phyloP scores from a whole-genome alignment of 1,140 invertebrate species.

The Drosophila nebulosa region DNA sequence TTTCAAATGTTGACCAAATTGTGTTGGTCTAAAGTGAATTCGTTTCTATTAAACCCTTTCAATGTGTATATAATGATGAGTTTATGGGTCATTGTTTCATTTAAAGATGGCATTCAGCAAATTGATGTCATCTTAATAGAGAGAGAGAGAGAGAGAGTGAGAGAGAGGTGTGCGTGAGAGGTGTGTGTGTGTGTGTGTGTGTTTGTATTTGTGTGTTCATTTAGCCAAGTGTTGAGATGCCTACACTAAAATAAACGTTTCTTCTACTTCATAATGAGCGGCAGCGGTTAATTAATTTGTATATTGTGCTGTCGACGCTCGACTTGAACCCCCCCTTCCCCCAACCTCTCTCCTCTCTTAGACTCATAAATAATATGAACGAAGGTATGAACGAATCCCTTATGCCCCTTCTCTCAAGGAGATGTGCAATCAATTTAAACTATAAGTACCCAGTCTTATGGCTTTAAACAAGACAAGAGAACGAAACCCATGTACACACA shows the following conservation, averaged over 20 bases:
- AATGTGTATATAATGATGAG: slow-evolving; percentile 27
- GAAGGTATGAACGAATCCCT: slow-evolving; percentile 7
- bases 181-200: background rate
- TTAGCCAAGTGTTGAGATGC: background rate
- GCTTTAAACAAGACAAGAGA: background rate
- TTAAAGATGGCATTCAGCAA: slow-evolving; percentile 46
- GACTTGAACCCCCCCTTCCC: no score
- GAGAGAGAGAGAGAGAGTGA: no score
- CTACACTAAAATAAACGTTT: background rate
- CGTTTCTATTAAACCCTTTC: no score
- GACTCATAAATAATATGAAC: slow-evolving; percentile 42
- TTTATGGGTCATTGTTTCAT: slow-evolving; percentile 42
- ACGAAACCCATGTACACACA: background rate
- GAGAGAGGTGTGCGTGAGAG: no score
- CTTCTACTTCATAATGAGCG: slow-evolving; percentile 33
- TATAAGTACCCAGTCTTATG: slow-evolving; percentile 16
- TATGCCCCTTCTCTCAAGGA: background rate
- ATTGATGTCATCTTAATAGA: slow-evolving; percentile 52
- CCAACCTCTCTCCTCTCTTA: no score
- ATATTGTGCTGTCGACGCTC: slow-evolving; percentile 59
- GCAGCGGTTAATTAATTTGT: slow-evolving; percentile 68
- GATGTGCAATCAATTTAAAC: slow-evolving; percentile 60
- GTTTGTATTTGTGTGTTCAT: no score
- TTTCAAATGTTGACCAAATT: no score
- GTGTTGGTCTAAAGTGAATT: no score